Percentiles rank a stretch among this genome's conserved stretches.
These are phyloP conservation scores for Ectobius pallidus DNA, from an alignment of 2,888 invertebrate species.

Conservation along the genomic window DNA sequence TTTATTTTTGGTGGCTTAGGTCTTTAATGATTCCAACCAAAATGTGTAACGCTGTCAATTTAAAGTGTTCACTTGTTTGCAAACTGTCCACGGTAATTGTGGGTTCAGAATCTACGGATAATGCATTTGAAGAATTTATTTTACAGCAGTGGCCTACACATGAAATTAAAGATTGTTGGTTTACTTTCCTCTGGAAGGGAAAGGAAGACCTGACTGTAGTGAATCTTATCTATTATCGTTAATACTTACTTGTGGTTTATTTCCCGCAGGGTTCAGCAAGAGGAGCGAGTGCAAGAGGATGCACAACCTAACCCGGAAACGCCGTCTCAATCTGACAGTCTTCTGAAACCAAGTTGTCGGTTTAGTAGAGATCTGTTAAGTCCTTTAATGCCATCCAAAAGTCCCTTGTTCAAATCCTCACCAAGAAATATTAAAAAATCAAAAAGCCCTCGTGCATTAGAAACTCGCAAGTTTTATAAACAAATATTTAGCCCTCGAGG, in stretches of 20 bases:
- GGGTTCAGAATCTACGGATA: too few species aligned
- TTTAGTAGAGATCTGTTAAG: conserved; percentile 48
- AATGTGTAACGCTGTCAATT: too few species aligned
- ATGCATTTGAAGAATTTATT: too few species aligned
- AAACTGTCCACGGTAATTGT: too few species aligned
- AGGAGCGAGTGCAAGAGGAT: conserved; percentile 58
- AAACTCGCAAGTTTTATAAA: conserved; percentile 18
- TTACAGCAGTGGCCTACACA: too few species aligned
- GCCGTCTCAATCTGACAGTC: neutral
- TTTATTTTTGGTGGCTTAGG: too few species aligned
- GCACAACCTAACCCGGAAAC: neutral
- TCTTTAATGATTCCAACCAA: too few species aligned
- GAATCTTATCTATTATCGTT: too few species aligned
- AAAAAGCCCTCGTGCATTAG: conserved; percentile 19
- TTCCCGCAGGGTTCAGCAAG: conserved; percentile 68
- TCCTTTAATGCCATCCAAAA: conserved; percentile 13
- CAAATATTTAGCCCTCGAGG: conserved; percentile 16
- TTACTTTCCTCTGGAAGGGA: too few species aligned
- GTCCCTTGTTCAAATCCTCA: neutral
- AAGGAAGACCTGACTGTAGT: too few species aligned
- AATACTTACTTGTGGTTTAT: neutral
- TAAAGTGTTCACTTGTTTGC: too few species aligned
- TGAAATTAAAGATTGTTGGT: too few species aligned
- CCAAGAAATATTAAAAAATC: conserved; percentile 11
- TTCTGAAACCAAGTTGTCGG: neutral